Percentiles rank a stretch among this genome's conserved stretches.
phyloP scores from a whole-genome alignment of 2,888 invertebrate species.

The Phortica okadai region DNA sequence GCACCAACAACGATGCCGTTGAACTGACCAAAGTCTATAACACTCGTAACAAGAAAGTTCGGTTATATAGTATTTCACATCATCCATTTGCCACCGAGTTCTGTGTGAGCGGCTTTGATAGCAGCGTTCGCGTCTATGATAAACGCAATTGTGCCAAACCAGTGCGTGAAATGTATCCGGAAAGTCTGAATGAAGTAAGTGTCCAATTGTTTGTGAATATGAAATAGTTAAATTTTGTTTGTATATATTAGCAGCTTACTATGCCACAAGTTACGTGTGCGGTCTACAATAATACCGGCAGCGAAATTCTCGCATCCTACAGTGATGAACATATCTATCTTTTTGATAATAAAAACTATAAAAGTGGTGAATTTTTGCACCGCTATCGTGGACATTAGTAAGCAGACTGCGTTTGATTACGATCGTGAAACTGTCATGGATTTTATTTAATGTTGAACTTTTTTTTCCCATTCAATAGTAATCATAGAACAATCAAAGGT shows the following conservation, averaged over 20 bases:
- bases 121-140: constrained; percentile 87
- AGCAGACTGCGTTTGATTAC: constrained; percentile 40
- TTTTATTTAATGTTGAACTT: neutral
- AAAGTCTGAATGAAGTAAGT: constrained; percentile 61
- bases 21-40: constrained; percentile 78
- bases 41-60: constrained; percentile 78
- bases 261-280: constrained; percentile 88
- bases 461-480: constrained; percentile 74
- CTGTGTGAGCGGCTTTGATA: constrained; percentile 89
- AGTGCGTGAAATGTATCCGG: constrained; percentile 82
- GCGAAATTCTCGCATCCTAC: constrained; percentile 94
- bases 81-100: constrained; percentile 90
- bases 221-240: neutral
- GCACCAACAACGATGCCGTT: constrained; percentile 77
- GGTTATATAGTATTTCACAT: constrained; percentile 91
- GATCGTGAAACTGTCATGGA: neutral
- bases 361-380: constrained; percentile 77
- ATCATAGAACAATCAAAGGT: constrained; percentile 89
- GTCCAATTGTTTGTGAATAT: neutral
- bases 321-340: constrained; percentile 95
- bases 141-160: constrained; percentile 79
- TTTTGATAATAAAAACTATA: constrained; percentile 82
- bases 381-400: constrained; percentile 82
- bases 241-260: constrained; percentile 47
- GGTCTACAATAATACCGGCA: constrained; percentile 93